A percentile compares a stretch with the other conserved stretches of the same genome.
Conservation (phyloP, 2,888 invertebrate species). For the Chloroclysta siterata region DNA sequence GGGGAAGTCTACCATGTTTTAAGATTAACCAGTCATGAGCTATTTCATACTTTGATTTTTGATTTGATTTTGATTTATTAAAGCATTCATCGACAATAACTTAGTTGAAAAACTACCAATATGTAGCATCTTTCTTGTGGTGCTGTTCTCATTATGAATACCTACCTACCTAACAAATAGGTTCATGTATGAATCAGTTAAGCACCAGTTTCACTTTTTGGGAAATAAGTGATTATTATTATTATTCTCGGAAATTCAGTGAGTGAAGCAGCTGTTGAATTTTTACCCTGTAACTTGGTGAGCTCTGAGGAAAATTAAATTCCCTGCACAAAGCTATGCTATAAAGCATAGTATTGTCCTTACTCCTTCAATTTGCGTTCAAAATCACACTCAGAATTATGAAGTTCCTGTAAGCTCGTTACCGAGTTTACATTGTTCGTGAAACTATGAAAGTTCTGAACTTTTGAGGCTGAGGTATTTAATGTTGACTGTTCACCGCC, state of each 20-base stretch:
- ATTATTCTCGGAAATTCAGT: neutral
- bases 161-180: too few relatives aligned
- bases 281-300: neutral
- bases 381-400: neutral
- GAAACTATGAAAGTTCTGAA: neutral
- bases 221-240: too few relatives aligned
- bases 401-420: neutral
- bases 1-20: too few relatives aligned
- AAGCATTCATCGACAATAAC: too few relatives aligned
- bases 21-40: too few relatives aligned
- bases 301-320: neutral
- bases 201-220: too few relatives aligned
- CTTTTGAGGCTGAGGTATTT: neutral
- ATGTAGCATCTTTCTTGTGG: too few relatives aligned
- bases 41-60: too few relatives aligned
- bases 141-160: too few relatives aligned
- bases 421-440: neutral
- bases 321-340: slow-evolving; percentile 1
- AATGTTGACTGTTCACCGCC: neutral
- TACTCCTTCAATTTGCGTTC: neutral
- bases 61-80: too few relatives aligned
- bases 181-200: too few relatives aligned
- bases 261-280: neutral
- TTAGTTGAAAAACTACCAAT: too few relatives aligned
- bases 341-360: neutral